Conservation (phyloP, 2,797 vertebrate species). For the Brotogeris chrysoptera region DNA sequence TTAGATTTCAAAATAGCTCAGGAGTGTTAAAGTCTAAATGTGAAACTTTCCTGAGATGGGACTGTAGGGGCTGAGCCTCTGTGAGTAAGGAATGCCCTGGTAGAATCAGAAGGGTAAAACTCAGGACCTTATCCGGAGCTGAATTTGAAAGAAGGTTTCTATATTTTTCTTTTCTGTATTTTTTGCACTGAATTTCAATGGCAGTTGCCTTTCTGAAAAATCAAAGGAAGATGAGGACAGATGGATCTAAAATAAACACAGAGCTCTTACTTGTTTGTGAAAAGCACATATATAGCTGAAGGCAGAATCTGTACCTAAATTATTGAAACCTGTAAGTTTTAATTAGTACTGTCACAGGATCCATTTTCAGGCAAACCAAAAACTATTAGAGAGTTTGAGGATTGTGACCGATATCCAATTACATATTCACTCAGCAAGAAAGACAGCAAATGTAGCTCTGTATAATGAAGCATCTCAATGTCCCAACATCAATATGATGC, state of each 20-base stretch:
- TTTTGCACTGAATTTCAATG: conserved; percentile 29
- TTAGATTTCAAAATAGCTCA: conserved; percentile 19
- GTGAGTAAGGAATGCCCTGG: not conserved
- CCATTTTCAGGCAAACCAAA: not conserved
- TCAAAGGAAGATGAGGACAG: conserved; percentile 12
- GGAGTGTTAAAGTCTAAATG: not conserved
- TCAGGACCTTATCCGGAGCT: not conserved
- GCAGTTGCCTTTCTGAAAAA: not conserved
- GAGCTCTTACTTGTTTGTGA: conserved; percentile 11
- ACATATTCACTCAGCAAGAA: not conserved
- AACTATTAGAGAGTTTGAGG: not conserved
- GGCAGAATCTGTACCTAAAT: conserved; percentile 48
- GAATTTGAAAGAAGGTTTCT: conserved; percentile 12
- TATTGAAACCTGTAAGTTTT: conserved; percentile 24
- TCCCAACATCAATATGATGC: not conserved
- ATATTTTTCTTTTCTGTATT: not conserved
- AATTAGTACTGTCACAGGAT: conserved; percentile 23
- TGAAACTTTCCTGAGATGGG: not conserved
- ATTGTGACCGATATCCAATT: not conserved
- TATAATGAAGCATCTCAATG: not conserved
- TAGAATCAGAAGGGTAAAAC: conserved; percentile 13
- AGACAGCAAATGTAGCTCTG: not conserved
- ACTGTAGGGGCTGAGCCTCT: not conserved
- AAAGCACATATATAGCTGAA: conserved; percentile 42
- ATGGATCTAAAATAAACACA: conserved; percentile 40